Percentiles rank a stretch among this genome's conserved stretches.
Evolutionary conservation across 2,797 vertebrate genomes (phyloP).

Genomic region (Cephalopachus bancanus): DNA sequence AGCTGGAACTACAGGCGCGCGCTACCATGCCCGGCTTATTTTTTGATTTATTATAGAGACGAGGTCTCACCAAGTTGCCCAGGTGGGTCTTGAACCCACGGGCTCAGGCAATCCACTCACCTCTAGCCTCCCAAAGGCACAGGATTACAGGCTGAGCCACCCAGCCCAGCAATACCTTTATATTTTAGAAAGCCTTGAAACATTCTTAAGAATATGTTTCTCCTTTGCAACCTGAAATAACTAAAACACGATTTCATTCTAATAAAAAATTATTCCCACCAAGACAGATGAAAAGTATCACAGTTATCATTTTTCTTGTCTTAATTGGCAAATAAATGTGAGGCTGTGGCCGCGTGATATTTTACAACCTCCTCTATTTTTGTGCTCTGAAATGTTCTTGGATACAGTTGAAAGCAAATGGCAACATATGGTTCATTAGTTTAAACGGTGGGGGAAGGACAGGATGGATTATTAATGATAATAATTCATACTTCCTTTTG

Average conservation of each 20-base stretch:
- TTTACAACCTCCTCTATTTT: constrained; percentile 84
- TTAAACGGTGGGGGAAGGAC: constrained; percentile 77
- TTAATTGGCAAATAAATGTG: constrained; percentile 86
- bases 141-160: too few relatives aligned
- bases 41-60: too few relatives aligned
- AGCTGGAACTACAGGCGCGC: too few relatives aligned
- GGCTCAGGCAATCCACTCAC: too few relatives aligned
- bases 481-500: constrained; percentile 85
- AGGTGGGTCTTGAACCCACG: too few relatives aligned
- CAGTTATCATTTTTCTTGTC: constrained; percentile 74
- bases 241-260: constrained; percentile 18
- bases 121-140: too few relatives aligned
- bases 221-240: constrained; percentile 7
- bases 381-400: constrained; percentile 87
- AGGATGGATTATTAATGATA: constrained; percentile 81
- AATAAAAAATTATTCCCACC: constrained; percentile 47
- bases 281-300: constrained; percentile 83
- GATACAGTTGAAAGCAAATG: constrained; percentile 87
- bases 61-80: too few relatives aligned
- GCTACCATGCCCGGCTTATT: too few relatives aligned
- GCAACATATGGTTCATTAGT: constrained; percentile 86
- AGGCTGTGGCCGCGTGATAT: constrained; percentile 81
- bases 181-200: constrained; percentile 52
- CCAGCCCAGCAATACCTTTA: neutral
- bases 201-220: constrained; percentile 45